phyloP scores from a whole-genome alignment of 1,140 invertebrate species.

The Nebria ingens region DNA sequence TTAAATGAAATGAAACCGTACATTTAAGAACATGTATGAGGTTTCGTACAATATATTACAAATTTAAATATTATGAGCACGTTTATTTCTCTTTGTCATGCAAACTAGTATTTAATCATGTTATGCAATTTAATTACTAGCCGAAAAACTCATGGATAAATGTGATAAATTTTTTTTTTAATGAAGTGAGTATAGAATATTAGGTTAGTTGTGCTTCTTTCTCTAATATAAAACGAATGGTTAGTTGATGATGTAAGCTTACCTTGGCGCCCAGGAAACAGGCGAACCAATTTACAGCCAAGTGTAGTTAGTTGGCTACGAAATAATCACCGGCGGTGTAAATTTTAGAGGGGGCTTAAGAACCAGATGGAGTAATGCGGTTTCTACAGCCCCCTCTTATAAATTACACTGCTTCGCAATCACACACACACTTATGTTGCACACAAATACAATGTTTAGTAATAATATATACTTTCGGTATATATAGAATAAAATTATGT shows the following conservation, averaged over 20 bases:
- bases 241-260: not conserved
- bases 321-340: not conserved
- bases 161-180: too few species aligned
- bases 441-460: not conserved
- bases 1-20: slow-evolving; percentile 8
- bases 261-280: not conserved
- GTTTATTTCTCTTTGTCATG: too few species aligned
- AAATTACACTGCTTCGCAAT: not conserved
- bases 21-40: too few species aligned
- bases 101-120: too few species aligned
- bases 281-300: not conserved
- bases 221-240: not conserved
- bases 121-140: too few species aligned
- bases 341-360: not conserved
- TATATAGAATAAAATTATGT: not conserved
- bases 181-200: too few species aligned
- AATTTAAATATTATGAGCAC: too few species aligned
- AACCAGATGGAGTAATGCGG: not conserved
- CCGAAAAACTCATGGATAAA: too few species aligned
- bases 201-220: too few species aligned
- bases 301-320: not conserved
- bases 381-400: slow-evolving; percentile 1
- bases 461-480: not conserved
- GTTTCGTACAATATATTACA: too few species aligned
- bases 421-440: not conserved